These are phyloP conservation scores for Armadillidium nasatum DNA, from an alignment of 1,140 invertebrate genomes.

Conservation along the genomic window DNA sequence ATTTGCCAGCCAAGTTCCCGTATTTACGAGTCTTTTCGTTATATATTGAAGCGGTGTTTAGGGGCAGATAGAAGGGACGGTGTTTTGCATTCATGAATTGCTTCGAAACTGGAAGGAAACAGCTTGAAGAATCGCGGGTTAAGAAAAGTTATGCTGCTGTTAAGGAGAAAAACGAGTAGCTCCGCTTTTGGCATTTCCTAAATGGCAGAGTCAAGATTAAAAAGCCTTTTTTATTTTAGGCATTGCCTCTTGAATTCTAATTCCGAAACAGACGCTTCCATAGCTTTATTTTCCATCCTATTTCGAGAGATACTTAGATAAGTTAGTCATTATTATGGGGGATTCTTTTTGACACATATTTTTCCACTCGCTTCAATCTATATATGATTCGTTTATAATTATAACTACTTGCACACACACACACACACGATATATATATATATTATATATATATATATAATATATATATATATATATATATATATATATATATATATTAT, in stretches of 20 bases:
- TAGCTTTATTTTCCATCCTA: too few relatives aligned
- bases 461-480: too few relatives aligned
- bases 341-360: too few relatives aligned
- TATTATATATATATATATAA: too few relatives aligned
- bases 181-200: constrained; percentile 6
- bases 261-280: not conserved
- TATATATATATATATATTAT: constrained; percentile 1
- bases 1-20: constrained; percentile 8
- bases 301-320: too few relatives aligned
- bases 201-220: constrained; percentile 4
- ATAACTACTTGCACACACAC: not conserved
- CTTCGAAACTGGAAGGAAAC: constrained; percentile 8
- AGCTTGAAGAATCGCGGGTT: constrained; percentile 1
- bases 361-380: too few relatives aligned
- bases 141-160: constrained; percentile 8
- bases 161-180: constrained; percentile 12
- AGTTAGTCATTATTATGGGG: too few relatives aligned
- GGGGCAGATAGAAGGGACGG: constrained; percentile 9
- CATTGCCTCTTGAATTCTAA: not conserved
- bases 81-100: constrained; percentile 13
- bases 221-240: constrained; percentile 7
- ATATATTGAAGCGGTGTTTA: constrained; percentile 10
- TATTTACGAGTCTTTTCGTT: constrained; percentile 8
- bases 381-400: not conserved
- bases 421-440: not conserved